Percentiles rank a stretch among this genome's conserved stretches.
phyloP scores from a whole-genome alignment of 2,797 vertebrate species.

The Anas georgica region DNA sequence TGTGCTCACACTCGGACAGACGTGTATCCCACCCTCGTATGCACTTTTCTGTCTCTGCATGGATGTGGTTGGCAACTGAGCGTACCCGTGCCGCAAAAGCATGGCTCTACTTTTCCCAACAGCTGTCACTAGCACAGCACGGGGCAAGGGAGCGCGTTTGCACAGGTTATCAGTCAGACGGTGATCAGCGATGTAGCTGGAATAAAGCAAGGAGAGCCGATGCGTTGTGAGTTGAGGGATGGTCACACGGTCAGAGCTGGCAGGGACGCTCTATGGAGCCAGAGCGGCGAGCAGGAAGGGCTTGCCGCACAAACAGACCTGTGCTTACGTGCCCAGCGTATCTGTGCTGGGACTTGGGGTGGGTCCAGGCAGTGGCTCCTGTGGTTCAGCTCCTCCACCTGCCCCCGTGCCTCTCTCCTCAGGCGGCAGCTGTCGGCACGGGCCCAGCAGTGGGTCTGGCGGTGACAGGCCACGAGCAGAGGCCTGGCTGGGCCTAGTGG shows the following conservation, averaged over 20 bases:
- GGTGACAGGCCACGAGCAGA: not conserved
- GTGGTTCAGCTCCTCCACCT: no score
- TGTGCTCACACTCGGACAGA: not conserved
- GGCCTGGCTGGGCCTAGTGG: not conserved
- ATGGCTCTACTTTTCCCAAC: not conserved
- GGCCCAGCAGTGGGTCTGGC: not conserved
- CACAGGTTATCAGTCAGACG: fast-evolving
- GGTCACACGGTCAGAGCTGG: fast-evolving
- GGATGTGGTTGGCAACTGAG: fast-evolving
- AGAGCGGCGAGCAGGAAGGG: not conserved
- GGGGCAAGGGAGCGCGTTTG: fast-evolving
- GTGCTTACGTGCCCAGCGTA: not conserved
- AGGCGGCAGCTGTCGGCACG: no score
- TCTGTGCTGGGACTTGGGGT: fast-evolving
- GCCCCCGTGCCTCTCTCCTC: not conserved
- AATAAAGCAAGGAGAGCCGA: not conserved
- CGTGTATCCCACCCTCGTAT: not conserved
- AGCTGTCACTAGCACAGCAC: fast-evolving
- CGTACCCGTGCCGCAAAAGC: not conserved
- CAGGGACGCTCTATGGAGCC: not conserved
- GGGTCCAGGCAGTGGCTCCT: not conserved
- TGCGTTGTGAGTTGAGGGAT: fast-evolving
- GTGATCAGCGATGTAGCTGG: fast-evolving
- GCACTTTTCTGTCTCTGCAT: slow-evolving; percentile 50
- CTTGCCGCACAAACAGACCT: not conserved